Percentiles rank a stretch among this genome's conserved stretches.
These are phyloP conservation scores for Atta colombica DNA, from an alignment of 1,140 invertebrate genomes.

Conservation along the genomic window DNA sequence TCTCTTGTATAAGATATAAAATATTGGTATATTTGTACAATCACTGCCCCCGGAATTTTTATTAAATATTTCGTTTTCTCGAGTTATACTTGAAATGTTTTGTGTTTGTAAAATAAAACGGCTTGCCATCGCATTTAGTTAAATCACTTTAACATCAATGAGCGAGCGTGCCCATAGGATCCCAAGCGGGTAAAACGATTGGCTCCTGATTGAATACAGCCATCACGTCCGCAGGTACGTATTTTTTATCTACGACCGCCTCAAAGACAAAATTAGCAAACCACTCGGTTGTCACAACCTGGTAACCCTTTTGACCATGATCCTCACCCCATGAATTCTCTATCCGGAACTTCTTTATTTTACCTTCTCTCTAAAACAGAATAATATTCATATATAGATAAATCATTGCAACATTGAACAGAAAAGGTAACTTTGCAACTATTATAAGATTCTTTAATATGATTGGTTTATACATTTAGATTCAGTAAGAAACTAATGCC, in stretches of 20 bases:
- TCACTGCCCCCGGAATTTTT: constrained; percentile 28
- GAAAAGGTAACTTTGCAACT: too few species aligned
- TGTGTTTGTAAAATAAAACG: constrained; percentile 42
- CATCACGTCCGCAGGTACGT: constrained; percentile 91
- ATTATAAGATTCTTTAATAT: too few species aligned
- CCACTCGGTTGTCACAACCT: constrained; percentile 94
- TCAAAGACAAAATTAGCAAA: constrained; percentile 97
- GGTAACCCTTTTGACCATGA: constrained; percentile 94
- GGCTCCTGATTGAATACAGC: constrained; percentile 92
- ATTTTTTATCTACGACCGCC: constrained; percentile 95
- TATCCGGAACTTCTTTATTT: constrained; percentile 92
- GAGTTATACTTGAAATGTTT: constrained; percentile 6
- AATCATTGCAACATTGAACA: background rate
- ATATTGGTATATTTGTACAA: constrained; percentile 58
- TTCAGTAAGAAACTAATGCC: too few species aligned
- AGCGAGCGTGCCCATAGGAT: constrained; percentile 96
- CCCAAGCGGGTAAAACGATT: constrained; percentile 95
- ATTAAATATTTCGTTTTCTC: constrained; percentile 43
- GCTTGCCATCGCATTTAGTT: constrained; percentile 48
- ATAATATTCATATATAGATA: constrained; percentile 7
- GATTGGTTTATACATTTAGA: too few species aligned
- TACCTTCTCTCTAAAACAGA: constrained; percentile 88
- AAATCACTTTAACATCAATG: constrained; percentile 79
- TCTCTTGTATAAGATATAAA: constrained; percentile 52
- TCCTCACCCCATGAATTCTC: constrained; percentile 98